Evolutionary conservation across 2,113 vertebrate genomes (phyloP).

Genomic region (Pseudorhombus dupliciocellatus): DNA sequence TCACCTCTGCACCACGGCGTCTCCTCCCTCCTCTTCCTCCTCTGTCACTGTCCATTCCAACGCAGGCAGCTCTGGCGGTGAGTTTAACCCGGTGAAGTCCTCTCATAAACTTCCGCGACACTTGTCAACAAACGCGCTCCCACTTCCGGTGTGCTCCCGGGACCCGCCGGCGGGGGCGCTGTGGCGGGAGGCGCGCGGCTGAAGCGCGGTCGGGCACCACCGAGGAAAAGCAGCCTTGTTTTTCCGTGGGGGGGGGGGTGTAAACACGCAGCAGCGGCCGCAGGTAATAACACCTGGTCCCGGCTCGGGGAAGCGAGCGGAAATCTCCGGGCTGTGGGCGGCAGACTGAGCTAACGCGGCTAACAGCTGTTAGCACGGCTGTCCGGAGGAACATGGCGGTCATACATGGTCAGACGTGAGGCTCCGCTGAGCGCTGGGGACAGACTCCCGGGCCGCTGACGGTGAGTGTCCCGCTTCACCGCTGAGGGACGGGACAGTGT

Average conservation of each 20-base stretch:
- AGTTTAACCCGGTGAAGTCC: neutral
- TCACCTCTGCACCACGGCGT: slow-evolving; percentile 61
- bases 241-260: slow-evolving; percentile 14
- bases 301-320: too few species aligned
- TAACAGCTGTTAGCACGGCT: slow-evolving; percentile 49
- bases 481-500: too few species aligned
- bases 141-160: slow-evolving; percentile 15
- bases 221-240: slow-evolving; percentile 40
- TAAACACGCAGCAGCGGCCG: neutral
- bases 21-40: slow-evolving; percentile 35
- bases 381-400: neutral
- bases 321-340: too few species aligned
- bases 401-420: too few species aligned
- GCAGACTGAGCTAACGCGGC: slow-evolving; percentile 40
- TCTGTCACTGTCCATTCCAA: slow-evolving; percentile 42
- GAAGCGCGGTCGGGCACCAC: slow-evolving; percentile 32
- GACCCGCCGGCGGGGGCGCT: slow-evolving; percentile 34
- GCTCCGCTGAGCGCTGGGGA: too few species aligned
- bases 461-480: too few species aligned
- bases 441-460: too few species aligned
- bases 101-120: neutral
- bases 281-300: slow-evolving; percentile 38
- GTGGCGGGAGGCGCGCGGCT: neutral
- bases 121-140: neutral
- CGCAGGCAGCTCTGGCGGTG: neutral